These are phyloP conservation scores for Chesias legatella DNA, from an alignment of 2,888 invertebrate species.

Conservation along the genomic window DNA sequence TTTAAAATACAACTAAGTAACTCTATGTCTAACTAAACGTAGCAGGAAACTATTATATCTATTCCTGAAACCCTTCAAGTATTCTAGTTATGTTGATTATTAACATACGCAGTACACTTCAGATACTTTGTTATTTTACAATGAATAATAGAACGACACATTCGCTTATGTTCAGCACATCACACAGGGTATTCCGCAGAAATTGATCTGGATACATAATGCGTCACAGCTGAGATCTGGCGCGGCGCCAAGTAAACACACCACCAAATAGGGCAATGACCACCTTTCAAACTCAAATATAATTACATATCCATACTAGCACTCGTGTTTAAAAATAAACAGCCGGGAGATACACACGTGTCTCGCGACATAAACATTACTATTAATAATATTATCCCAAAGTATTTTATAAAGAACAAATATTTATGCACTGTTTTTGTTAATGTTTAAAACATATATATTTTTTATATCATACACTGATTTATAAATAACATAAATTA, in stretches of 20 bases:
- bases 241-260: conserved; percentile 71
- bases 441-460: conserved; percentile 7
- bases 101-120: no score
- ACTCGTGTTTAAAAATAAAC: conserved; percentile 56
- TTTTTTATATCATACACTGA: neutral
- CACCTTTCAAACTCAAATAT: conserved; percentile 67
- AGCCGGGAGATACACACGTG: conserved; percentile 65
- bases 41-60: no score
- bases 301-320: conserved; percentile 62
- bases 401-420: no score
- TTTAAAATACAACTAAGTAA: no score
- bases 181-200: conserved; percentile 16
- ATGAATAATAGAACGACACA: conserved; percentile 3
- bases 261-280: conserved; percentile 77
- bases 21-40: no score
- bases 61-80: no score
- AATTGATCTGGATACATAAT: conserved; percentile 28
- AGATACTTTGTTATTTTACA: neutral
- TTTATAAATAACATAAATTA: no score
- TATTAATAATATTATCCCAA: no score
- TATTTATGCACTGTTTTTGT: no score
- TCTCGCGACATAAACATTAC: no score
- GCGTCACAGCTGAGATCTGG: conserved; percentile 48
- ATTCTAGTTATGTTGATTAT: no score
- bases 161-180: conserved; percentile 11